Evolutionary conservation across 2,113 vertebrate species (phyloP).

Genomic region (Rhadina sibilatrix): DNA sequence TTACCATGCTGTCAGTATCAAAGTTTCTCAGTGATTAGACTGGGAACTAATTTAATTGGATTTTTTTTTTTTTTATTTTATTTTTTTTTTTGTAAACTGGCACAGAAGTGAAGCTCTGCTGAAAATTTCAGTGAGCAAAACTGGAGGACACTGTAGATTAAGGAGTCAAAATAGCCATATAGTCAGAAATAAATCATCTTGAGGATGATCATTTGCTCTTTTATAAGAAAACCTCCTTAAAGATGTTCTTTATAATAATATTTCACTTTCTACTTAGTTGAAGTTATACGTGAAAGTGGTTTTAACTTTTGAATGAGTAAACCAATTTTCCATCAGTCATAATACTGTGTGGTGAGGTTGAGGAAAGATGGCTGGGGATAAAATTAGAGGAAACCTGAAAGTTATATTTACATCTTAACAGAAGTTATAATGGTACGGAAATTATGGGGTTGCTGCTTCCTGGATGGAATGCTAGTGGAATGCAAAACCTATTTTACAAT

Average conservation of each 20-base stretch:
- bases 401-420: not conserved
- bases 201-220: not conserved
- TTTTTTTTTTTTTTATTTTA: no score
- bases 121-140: not conserved
- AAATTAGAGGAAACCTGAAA: not conserved
- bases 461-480: not conserved
- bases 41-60: not conserved
- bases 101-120: not conserved
- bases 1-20: not conserved
- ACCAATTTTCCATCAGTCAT: not conserved
- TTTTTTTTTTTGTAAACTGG: not conserved
- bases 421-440: not conserved
- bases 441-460: not conserved
- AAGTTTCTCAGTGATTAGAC: not conserved
- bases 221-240: not conserved
- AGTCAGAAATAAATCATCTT: not conserved
- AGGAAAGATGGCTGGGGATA: not conserved
- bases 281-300: not conserved
- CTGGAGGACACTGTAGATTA: not conserved
- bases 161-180: not conserved
- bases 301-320: not conserved
- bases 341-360: not conserved
- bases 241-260: not conserved
- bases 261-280: not conserved
- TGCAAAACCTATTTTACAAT: rapidly evolving